phyloP scores from a whole-genome alignment of 2,113 vertebrate species.

The Pteruthius melanotis region DNA sequence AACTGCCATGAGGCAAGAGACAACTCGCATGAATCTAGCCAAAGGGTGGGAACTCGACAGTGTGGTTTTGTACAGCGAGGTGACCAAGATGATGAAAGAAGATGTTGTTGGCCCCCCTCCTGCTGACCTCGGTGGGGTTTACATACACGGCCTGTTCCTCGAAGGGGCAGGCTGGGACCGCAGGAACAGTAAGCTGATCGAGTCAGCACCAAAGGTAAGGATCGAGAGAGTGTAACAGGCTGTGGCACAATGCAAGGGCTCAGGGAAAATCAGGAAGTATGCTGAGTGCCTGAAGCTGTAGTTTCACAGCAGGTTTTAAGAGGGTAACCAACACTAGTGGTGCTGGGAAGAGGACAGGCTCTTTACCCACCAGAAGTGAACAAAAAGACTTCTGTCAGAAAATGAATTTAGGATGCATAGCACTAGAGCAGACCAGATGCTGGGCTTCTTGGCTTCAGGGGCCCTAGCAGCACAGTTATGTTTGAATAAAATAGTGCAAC shows the following conservation, averaged over 20 bases:
- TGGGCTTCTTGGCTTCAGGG: not conserved
- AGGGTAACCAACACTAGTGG: not conserved
- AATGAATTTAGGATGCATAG: not conserved
- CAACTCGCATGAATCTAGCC: slow-evolving; percentile 75
- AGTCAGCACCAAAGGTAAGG: slow-evolving; percentile 77
- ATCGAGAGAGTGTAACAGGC: not conserved
- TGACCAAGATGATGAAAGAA: slow-evolving; percentile 84
- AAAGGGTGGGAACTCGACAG: slow-evolving; percentile 83
- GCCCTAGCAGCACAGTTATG: not conserved
- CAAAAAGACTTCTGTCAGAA: not conserved
- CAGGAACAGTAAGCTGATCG: slow-evolving; percentile 68
- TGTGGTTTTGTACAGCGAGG: slow-evolving; percentile 78
- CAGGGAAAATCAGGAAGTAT: not conserved
- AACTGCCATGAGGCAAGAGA: slow-evolving; percentile 84
- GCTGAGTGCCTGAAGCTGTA: not conserved
- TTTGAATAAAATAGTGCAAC: not conserved
- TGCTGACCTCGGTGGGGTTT: slow-evolving; percentile 79
- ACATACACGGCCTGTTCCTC: slow-evolving; percentile 79
- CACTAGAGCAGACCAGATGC: not conserved
- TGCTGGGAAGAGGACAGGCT: not conserved
- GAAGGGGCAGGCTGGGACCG: slow-evolving; percentile 84
- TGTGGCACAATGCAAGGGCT: not conserved
- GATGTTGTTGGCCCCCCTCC: slow-evolving; percentile 75
- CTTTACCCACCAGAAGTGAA: not conserved
- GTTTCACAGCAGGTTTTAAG: not conserved